Conservation (phyloP, 2,888 invertebrate species). For the Allacma fusca region DNA sequence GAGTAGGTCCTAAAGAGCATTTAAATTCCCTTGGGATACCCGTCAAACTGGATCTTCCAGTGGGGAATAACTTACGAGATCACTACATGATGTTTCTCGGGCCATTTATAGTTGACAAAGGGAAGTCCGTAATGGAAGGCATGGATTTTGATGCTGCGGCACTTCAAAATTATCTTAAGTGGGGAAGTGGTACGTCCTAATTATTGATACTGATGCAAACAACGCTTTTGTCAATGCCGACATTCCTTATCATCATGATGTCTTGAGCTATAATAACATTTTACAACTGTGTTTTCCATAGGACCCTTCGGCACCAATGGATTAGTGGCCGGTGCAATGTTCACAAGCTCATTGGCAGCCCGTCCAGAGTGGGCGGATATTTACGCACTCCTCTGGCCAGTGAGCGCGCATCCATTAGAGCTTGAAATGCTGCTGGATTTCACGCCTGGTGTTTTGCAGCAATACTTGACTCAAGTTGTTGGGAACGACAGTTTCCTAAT, state of each 20-base stretch:
- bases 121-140: constrained; percentile 48
- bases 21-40: constrained; percentile 48
- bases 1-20: constrained; percentile 53
- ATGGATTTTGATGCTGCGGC: constrained; percentile 44
- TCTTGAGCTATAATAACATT: no score
- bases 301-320: no score
- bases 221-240: background rate
- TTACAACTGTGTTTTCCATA: no score
- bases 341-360: no score
- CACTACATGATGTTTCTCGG: constrained; percentile 48
- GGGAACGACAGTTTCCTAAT: constrained; percentile 54
- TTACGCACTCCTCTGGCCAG: no score
- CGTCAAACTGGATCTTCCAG: constrained; percentile 48
- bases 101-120: constrained; percentile 50
- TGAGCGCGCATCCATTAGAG: background rate
- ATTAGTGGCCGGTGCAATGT: no score
- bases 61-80: constrained; percentile 56
- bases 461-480: constrained; percentile 46
- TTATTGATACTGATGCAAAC: no score
- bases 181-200: constrained; percentile 40
- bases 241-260: no score
- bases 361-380: no score
- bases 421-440: constrained; percentile 37
- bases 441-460: constrained; percentile 44
- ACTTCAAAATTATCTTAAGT: background rate